Base-by-base conservation (phyloP, 2,113 vertebrate species). In the Xiphophorus hellerii region DNA sequence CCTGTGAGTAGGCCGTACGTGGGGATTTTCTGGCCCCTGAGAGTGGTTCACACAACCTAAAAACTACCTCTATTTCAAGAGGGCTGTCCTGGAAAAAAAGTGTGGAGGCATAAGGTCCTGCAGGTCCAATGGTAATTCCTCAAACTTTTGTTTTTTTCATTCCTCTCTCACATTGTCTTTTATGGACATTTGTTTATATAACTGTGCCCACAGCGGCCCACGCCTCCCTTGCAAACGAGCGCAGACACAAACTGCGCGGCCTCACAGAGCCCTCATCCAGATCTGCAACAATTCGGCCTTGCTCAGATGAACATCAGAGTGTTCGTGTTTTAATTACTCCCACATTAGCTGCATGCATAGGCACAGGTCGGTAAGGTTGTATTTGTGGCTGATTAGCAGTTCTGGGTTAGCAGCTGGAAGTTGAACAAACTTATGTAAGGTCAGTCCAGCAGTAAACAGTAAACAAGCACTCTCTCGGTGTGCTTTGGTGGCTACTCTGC, bases 151-250 rank as follows among this genome's bases (percentile, higher is more conserved):
- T 75, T 20, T 39, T 66, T 76, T 73, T 74, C 44, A 20, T 58
- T 58, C 8, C 5, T n/a, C 69, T 54, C 67, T 76, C 33, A 20
- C 76, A 27, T 25, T 79, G 37, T 74, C 83, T 69, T 81, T 81
- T 85, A 89, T 89, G 87, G 86, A 63, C 81, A 90, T 86, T 83
- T 84, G 80, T 92, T 90, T 89, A 92, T 90, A 68, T 90, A 91
- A 92, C 76, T 61, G 78, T 73, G 85, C 79, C 73, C 69, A 64
- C 44, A 69, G 33, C 65, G 12, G 82, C 92, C 89, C 81, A 92
- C 87, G 64, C 85, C 86, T 73, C 72, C 77, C 67, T 75, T 66
- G 14, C 30, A 72, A 69, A 78, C 64, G 48, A 84, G 75, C 62
- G 2, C 33, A 25, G n/a, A 29, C 22, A 58, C 51, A 62, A 71